Evolutionary conservation across 2,113 vertebrate species (phyloP).

Genomic region (Spea bombifrons): DNA sequence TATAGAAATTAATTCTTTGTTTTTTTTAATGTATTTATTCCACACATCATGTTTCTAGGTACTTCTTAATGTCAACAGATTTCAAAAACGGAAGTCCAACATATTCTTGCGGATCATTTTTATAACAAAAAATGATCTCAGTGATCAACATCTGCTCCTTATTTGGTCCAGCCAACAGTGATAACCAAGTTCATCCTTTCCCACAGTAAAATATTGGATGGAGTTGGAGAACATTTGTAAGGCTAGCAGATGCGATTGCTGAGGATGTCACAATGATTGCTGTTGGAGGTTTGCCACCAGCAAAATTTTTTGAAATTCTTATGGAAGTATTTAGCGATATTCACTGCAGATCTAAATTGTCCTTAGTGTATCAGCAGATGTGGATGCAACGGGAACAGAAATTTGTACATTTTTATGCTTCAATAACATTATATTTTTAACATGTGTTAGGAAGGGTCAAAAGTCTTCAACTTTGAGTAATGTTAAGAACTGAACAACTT

Average conservation of each 20-base stretch:
- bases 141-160: constrained; percentile 35
- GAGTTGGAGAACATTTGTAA: constrained; percentile 28
- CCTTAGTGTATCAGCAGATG: constrained; percentile 13
- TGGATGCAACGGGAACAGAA: not conserved
- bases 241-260: constrained; percentile 41
- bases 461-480: too few species aligned
- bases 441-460: too few species aligned
- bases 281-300: constrained; percentile 22
- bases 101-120: not conserved
- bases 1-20: too few species aligned
- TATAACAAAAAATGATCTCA: not conserved
- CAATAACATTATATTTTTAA: too few species aligned
- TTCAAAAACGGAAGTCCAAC: not conserved
- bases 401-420: not conserved
- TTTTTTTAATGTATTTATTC: too few species aligned
- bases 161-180: constrained; percentile 8
- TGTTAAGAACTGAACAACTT: too few species aligned
- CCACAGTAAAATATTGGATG: constrained; percentile 31
- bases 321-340: constrained; percentile 33
- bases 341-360: constrained; percentile 16
- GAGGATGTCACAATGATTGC: constrained; percentile 39
- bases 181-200: constrained; percentile 19
- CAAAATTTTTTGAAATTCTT: constrained; percentile 31
- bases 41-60: too few species aligned
- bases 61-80: too few species aligned